These are phyloP conservation scores for Gymnobelideus leadbeateri DNA, from an alignment of 2,113 vertebrate genomes.

Conservation along the genomic window DNA sequence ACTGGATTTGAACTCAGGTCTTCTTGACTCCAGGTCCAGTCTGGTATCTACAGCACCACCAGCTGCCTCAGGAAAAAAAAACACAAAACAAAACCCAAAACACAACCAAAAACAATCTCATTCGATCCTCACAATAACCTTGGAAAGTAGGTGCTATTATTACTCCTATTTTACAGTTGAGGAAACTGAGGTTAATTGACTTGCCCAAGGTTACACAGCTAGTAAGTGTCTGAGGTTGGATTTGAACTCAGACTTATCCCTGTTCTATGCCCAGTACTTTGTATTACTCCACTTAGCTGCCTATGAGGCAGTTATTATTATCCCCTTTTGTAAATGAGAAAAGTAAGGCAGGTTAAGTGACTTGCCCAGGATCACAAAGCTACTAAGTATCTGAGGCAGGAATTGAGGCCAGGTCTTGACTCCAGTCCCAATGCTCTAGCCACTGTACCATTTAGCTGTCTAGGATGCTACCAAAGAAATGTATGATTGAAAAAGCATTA, in stretches of 20 bases:
- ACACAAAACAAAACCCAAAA: too few relatives aligned
- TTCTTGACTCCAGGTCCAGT: too few relatives aligned
- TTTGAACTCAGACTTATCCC: background rate
- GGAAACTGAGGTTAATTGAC: too few relatives aligned
- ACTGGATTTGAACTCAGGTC: too few relatives aligned
- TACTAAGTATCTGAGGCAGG: background rate
- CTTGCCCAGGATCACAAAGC: background rate
- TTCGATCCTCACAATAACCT: too few relatives aligned
- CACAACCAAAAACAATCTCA: too few relatives aligned
- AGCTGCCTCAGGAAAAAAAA: too few relatives aligned
- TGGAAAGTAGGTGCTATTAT: background rate
- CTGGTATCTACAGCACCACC: too few relatives aligned
- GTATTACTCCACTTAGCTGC: background rate
- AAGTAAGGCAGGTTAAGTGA: background rate
- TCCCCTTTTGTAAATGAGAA: background rate
- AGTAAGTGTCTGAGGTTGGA: too few relatives aligned
- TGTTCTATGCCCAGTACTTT: background rate
- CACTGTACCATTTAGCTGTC: background rate
- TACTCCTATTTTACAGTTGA: background rate
- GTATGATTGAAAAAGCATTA: background rate
- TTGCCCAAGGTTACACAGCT: too few relatives aligned
- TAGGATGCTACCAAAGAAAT: background rate
- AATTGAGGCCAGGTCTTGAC: background rate
- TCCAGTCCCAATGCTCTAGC: background rate
- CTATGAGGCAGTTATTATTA: background rate